Evolutionary conservation across 30 jellyfish, hydroid and myxozoan species (phyloP), one percentile per base, ranked within the genome.

Genomic region (Clytia hemisphaerica): DNA sequence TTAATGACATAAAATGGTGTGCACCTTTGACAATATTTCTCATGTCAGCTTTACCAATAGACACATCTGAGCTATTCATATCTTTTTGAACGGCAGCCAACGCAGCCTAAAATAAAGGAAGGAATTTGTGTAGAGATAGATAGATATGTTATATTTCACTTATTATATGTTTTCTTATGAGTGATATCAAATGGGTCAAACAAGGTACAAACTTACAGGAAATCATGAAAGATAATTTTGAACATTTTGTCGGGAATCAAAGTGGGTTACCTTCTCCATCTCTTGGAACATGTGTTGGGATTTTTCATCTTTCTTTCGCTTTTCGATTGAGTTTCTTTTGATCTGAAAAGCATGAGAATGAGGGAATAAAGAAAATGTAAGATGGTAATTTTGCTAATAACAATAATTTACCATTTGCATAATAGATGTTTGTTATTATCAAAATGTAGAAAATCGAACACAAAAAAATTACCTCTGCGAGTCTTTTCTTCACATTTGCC

Each of bases 31-130:
- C 89, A 26, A 85, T 53, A 36, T 44, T 45, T 37, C 60, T 47
- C 24, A 73, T 73, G 59, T 85, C 96, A 51, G 71, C 70, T 65
- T 75, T 66, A 19, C 96, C 96, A 32, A 85, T 67, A 37, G 74
- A 37, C 16, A 62, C 67, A 1, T 83, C 79, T 37, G 61, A 78
- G 25, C 35, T 32, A 67, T 73, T 66, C 57, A 78, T 28, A 46
- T 85, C 96, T 57, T 85, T 73, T 48, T 85, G 79, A 37, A 85
- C 85, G 2, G 96, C 96, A 29, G 82, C 82, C 62, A 85, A 53
- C n/a, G 96, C 96, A n/a, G 95, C 94, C 94, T 83, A 47, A 14
- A 34, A 67, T 30, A 34, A 1, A 40, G n/a, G n/a, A n/a, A n/a
- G n/a, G n/a, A n/a, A n/a, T n/a, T n/a, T n/a, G n/a, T n/a, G n/a